Conservation (phyloP, 2,797 vertebrate genomes). For the Typhlichthys eigenmanni region DNA sequence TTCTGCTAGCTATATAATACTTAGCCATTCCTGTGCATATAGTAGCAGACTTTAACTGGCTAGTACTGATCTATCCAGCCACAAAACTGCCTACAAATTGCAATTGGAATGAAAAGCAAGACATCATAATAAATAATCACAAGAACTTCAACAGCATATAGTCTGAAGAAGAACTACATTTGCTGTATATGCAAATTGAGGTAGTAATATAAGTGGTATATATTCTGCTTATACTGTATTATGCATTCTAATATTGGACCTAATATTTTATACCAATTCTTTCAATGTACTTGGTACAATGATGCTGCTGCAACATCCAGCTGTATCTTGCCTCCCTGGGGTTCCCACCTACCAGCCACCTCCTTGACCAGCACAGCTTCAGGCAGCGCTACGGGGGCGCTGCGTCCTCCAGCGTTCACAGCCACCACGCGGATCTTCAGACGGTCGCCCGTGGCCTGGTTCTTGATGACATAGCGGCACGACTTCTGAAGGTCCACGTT, state of each 20-base stretch:
- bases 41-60: not conserved
- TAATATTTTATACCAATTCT: no score
- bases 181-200: no score
- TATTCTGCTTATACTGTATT: no score
- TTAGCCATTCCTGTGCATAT: not conserved
- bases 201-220: no score
- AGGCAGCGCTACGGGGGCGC: constrained; percentile 74
- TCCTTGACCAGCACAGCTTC: constrained; percentile 87
- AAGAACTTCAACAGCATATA: no score
- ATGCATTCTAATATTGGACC: no score
- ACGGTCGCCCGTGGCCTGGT: constrained; percentile 83
- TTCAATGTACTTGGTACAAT: no score
- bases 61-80: not conserved
- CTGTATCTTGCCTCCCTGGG: not conserved
- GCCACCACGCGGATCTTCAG: constrained; percentile 86
- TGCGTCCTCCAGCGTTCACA: constrained; percentile 78
- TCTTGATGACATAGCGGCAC: constrained; percentile 82
- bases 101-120: no score
- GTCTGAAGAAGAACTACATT: no score
- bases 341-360: constrained; percentile 79
- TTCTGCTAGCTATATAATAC: not conserved
- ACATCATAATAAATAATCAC: no score
- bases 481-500: constrained; percentile 84
- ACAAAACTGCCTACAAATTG: no score
- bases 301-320: no score